These are phyloP conservation scores for Sarcophaga caerulescens DNA, from an alignment of 2,888 invertebrate genomes.

Conservation along the genomic window DNA sequence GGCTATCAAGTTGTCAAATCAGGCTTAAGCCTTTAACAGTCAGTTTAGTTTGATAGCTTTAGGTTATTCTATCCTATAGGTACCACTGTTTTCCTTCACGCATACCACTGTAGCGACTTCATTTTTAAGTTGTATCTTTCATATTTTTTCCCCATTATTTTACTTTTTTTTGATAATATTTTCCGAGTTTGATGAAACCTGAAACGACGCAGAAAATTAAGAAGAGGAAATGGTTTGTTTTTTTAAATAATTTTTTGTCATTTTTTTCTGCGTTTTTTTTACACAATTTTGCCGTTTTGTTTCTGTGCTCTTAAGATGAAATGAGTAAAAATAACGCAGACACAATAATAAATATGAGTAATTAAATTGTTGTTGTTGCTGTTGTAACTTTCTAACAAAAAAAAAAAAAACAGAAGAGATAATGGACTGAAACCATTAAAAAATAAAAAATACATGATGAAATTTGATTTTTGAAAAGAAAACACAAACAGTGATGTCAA, in stretches of 20 bases:
- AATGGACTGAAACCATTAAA: constrained; percentile 51
- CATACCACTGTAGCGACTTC: neutral
- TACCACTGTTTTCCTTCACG: neutral
- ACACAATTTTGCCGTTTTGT: neutral
- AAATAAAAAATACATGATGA: constrained; percentile 39
- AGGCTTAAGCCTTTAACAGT: too few species aligned
- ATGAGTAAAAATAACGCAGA: constrained; percentile 47
- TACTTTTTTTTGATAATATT: neutral
- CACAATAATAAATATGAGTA: constrained; percentile 54
- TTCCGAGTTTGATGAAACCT: constrained; percentile 56
- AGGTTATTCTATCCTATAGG: too few species aligned
- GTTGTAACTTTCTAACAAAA: neutral
- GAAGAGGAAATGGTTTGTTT: constrained; percentile 49
- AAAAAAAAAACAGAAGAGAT: constrained; percentile 1
- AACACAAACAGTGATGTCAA: neutral
- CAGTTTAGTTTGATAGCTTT: too few species aligned
- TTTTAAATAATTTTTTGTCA: constrained; percentile 33
- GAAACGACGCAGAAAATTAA: constrained; percentile 56
- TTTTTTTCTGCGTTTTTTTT: constrained; percentile 26
- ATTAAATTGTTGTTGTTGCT: constrained; percentile 44
- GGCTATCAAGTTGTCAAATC: too few species aligned
- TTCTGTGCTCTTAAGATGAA: neutral
- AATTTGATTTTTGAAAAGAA: constrained; percentile 19
- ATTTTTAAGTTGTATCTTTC: neutral
- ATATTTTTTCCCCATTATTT: neutral